Evolutionary conservation across 2,888 invertebrate species (phyloP).

Genomic region (Spatulosminthurus flaviceps): DNA sequence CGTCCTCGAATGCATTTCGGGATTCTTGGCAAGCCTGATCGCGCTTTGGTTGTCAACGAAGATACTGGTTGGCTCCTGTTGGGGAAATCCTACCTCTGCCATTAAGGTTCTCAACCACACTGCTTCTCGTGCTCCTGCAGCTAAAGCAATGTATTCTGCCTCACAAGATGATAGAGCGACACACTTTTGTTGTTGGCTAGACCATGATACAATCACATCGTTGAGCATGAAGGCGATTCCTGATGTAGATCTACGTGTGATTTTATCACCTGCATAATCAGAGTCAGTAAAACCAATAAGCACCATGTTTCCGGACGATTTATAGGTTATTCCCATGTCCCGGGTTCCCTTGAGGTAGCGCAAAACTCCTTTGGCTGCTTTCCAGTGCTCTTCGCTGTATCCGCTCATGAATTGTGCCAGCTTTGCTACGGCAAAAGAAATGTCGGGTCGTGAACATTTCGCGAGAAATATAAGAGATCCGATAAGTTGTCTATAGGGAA

Average conservation of each 20-base stretch:
- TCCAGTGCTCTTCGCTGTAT: slow-evolving; percentile 60
- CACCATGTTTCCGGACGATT: not conserved
- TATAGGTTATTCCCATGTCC: slow-evolving; percentile 60
- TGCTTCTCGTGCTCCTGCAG: slow-evolving; percentile 52
- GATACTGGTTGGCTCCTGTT: not conserved
- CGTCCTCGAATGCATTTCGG: slow-evolving; percentile 55
- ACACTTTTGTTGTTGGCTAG: slow-evolving; percentile 24
- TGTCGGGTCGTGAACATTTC: slow-evolving; percentile 55
- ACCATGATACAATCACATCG: slow-evolving; percentile 26
- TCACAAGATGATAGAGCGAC: slow-evolving; percentile 41
- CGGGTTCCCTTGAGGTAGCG: slow-evolving; percentile 64
- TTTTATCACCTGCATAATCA: slow-evolving; percentile 62
- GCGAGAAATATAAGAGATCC: slow-evolving; percentile 60
- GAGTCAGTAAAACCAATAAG: slow-evolving; percentile 64
- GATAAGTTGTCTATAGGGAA: slow-evolving; percentile 52
- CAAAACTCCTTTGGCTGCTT: slow-evolving; percentile 64
- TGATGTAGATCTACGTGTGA: slow-evolving; percentile 60
- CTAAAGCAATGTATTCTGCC: slow-evolving; percentile 47
- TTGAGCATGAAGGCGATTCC: slow-evolving; percentile 55
- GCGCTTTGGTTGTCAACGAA: slow-evolving; percentile 59
- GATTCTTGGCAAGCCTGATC: slow-evolving; percentile 59
- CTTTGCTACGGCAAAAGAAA: slow-evolving; percentile 54
- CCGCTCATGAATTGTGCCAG: slow-evolving; percentile 56
- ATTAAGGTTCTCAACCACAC: slow-evolving; percentile 37
- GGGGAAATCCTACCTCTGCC: slow-evolving; percentile 34